Evolutionary conservation across 2,797 vertebrate species (phyloP), one percentile per base, ranked within the genome.

Genomic region (Columba guinea): DNA sequence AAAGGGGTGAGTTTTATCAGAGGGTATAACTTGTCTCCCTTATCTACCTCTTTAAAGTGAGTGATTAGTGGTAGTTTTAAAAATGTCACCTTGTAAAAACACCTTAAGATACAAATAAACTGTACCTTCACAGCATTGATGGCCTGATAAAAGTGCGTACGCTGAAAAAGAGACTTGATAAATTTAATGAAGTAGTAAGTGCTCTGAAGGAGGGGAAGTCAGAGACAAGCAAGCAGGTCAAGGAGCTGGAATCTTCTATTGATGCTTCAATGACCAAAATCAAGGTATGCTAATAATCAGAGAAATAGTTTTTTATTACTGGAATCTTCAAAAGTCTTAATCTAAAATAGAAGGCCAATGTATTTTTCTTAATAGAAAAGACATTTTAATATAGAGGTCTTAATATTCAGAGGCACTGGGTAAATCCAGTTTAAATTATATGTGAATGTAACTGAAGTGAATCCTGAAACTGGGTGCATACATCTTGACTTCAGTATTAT

Each of bases 181-280:
- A 98, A 83, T 99, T 99, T 95, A 99, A 98, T 34, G 98, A 99
- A 97, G 99, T 99, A 90, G 99, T 99, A 67, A 98, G 87, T 53
- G 98, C 98, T 11, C 96, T 99, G 90, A 99, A 99, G 96, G 99
- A 99, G 90, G 99, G 99, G 13, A 99, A 99, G 70, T 97, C 98
- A n/a, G 99, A 99, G 89, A 98, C 99, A 98, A 99, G 97, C 96
- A 98, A 98, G 49, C 99, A 99, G 96, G 93, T 99, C 94, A 98
- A 98, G 94, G 97, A 98, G 7, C 98, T 99, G 92, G 99, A 99
- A 55, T 76, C 88, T 78, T 98, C 98, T 89, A 98, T 99, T 75
- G 97, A 99, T 96, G 88, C 97, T 17, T 98, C 98, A 87, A 97
- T 99, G 95, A 86, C 94, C 76, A 99, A 98, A 95, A 99, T 99